These are phyloP conservation scores for Leucoraja erinaceus DNA, from an alignment of 2,113 vertebrate genomes.

Conservation along the genomic window DNA sequence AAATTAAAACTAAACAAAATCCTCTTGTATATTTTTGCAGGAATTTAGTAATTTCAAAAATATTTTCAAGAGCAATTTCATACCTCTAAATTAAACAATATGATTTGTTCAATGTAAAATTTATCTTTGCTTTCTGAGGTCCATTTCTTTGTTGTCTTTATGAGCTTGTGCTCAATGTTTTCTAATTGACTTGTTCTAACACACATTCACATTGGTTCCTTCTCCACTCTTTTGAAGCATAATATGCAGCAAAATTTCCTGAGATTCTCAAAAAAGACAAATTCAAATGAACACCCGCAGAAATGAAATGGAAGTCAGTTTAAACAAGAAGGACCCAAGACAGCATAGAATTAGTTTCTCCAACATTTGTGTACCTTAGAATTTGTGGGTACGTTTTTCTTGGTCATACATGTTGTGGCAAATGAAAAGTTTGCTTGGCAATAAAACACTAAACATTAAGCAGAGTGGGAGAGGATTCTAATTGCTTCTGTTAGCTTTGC, in stretches of 20 bases:
- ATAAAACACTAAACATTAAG: not conserved
- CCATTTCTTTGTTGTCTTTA: not conserved
- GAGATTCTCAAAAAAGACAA: not conserved
- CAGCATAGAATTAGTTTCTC: too few relatives aligned
- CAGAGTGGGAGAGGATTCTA: not conserved
- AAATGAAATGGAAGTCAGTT: not conserved
- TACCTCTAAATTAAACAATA: too few relatives aligned
- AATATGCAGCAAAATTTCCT: not conserved
- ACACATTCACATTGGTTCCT: not conserved
- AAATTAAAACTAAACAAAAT: too few relatives aligned
- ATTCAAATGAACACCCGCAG: not conserved
- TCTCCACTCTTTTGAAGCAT: not conserved
- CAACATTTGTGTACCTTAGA: too few relatives aligned
- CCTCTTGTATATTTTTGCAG: too few relatives aligned
- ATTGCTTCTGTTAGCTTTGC: not conserved
- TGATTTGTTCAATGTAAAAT: too few relatives aligned
- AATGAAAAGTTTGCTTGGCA: not conserved
- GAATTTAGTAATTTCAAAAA: too few relatives aligned
- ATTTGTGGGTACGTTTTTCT: not conserved
- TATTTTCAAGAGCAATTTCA: too few relatives aligned
- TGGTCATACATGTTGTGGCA: not conserved
- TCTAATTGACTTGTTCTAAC: not conserved
- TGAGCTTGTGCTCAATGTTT: not conserved
- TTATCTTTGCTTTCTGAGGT: not conserved
- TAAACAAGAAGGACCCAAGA: not conserved